Conservation (phyloP, 2,113 vertebrate species). For the Octodon degus region DNA sequence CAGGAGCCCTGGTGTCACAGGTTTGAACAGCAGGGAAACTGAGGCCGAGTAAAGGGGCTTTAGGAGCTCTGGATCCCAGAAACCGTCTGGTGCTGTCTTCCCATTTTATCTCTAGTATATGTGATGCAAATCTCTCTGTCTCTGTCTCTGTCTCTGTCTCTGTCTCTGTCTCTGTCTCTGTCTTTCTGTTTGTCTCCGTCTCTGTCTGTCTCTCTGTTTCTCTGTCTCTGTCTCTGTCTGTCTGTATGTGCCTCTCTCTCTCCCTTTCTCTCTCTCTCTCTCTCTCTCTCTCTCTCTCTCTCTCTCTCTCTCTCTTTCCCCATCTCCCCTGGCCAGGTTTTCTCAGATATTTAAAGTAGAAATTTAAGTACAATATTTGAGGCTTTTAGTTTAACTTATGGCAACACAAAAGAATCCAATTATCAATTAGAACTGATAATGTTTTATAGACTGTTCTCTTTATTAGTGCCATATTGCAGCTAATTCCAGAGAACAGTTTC, state of each 20-base stretch:
- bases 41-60: not conserved
- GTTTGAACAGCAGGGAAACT: fast-evolving
- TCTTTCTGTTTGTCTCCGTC: too few relatives aligned
- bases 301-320: not conserved
- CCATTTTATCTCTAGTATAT: not conserved
- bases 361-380: conserved; percentile 68
- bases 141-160: too few relatives aligned
- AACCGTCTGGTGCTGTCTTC: not conserved
- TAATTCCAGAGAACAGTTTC: conserved; percentile 42
- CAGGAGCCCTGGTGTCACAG: too few relatives aligned
- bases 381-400: conserved; percentile 69
- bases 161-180: too few relatives aligned
- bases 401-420: conserved; percentile 56
- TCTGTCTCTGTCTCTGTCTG: too few relatives aligned
- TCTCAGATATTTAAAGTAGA: conserved; percentile 42
- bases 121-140: not conserved
- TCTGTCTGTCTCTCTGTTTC: too few relatives aligned
- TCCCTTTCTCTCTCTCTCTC: not conserved
- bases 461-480: conserved; percentile 55
- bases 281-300: too few relatives aligned
- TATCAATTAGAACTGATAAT: conserved; percentile 68
- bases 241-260: too few relatives aligned
- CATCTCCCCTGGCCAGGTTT: conserved; percentile 27
- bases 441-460: conserved; percentile 65
- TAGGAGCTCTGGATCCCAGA: not conserved